A percentile compares a stretch with the other conserved stretches of the same genome.
Conservation (phyloP, 2,113 vertebrate genomes). For the Rostratula benghalensis region DNA sequence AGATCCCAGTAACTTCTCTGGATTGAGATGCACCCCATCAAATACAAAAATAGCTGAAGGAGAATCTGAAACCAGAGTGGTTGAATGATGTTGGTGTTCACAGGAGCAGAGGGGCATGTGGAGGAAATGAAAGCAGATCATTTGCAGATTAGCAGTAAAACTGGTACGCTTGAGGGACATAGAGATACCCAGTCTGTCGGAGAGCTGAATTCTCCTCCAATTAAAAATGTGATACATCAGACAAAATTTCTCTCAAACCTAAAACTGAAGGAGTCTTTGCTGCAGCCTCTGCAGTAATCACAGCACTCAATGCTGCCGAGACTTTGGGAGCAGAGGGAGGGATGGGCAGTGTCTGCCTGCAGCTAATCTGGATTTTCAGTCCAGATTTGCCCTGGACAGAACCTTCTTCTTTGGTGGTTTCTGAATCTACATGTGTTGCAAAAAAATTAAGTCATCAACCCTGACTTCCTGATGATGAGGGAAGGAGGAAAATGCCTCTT, state of each 20-base stretch:
- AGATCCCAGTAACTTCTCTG: not conserved
- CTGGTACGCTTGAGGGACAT: not conserved
- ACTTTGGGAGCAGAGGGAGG: not conserved
- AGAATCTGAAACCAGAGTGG: not conserved
- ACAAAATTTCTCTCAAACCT: not conserved
- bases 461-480: not conserved
- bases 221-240: not conserved
- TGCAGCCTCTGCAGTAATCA: not conserved
- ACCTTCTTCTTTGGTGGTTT: not conserved
- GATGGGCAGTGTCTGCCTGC: fast-evolving
- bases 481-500: not conserved
- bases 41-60: not conserved
- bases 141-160: not conserved
- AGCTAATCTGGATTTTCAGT: not conserved
- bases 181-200: not conserved
- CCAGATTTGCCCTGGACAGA: not conserved
- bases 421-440: not conserved
- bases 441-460: not conserved
- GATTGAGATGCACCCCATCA: not conserved
- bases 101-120: not conserved
- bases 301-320: fast-evolving
- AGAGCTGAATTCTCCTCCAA: not conserved
- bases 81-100: not conserved
- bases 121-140: not conserved
- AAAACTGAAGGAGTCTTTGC: not conserved